phyloP scores from a whole-genome alignment of 2,888 invertebrate species.

The Melanargia galathea region DNA sequence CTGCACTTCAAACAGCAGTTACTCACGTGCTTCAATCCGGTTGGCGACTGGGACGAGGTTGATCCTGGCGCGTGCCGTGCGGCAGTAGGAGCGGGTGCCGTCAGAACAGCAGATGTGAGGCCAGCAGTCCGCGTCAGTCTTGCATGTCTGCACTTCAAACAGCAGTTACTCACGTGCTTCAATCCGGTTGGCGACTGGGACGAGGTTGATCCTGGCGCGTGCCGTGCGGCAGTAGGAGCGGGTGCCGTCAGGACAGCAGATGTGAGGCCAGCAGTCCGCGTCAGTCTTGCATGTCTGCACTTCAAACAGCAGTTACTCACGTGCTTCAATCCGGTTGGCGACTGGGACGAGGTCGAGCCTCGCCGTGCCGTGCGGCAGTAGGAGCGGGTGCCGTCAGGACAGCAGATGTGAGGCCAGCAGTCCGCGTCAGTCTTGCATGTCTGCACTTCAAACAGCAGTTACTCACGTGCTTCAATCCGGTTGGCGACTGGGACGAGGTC shows the following conservation, averaged over 20 bases:
- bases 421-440: slow-evolving; percentile 57
- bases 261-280: slow-evolving; percentile 88
- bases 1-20: slow-evolving; percentile 87
- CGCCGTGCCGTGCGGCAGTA: too few species aligned
- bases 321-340: too few species aligned
- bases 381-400: slow-evolving; percentile 85
- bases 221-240: slow-evolving; percentile 88
- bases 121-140: too few species aligned
- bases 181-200: slow-evolving; percentile 84
- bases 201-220: slow-evolving; percentile 84
- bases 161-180: slow-evolving; percentile 80
- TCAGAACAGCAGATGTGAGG: too few species aligned
- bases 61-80: too few species aligned
- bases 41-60: too few species aligned
- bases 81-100: too few species aligned
- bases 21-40: too few species aligned
- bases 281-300: slow-evolving; percentile 86
- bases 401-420: slow-evolving; percentile 89
- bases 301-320: too few species aligned
- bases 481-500: slow-evolving; percentile 85
- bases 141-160: not conserved
- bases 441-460: not conserved
- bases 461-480: slow-evolving; percentile 84
- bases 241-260: slow-evolving; percentile 88
- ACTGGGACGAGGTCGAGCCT: too few species aligned